Evolutionary conservation across 2,113 vertebrate species (phyloP).

Genomic region (Hippocampus mohnikei): DNA sequence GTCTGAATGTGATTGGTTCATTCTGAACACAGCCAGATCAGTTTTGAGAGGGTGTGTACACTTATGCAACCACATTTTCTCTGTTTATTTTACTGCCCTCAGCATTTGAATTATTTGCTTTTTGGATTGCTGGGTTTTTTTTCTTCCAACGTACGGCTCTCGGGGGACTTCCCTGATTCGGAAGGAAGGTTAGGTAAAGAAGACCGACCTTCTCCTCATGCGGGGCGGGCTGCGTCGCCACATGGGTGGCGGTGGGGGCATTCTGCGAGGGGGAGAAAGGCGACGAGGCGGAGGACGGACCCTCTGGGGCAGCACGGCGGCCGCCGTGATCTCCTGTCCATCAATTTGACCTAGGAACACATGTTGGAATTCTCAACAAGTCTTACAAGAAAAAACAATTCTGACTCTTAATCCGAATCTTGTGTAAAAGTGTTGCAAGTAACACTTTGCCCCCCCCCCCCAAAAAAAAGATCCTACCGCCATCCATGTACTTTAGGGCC

Average conservation of each 20-base stretch:
- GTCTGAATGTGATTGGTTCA: too few species aligned
- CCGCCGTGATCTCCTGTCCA: conserved; percentile 94
- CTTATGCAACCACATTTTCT: too few species aligned
- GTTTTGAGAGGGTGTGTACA: too few species aligned
- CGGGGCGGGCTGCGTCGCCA: conserved; percentile 94
- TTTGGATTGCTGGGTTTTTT: too few species aligned
- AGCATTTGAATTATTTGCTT: too few species aligned
- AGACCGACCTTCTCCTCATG: conserved; percentile 87
- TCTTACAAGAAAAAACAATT: too few species aligned
- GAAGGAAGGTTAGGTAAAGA: neutral
- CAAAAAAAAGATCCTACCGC: conserved; percentile 72
- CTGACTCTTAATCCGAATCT: too few species aligned
- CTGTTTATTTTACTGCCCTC: too few species aligned
- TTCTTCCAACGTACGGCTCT: too few species aligned
- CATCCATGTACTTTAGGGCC: conserved; percentile 96
- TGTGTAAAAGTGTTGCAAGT: too few species aligned
- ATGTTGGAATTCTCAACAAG: neutral
- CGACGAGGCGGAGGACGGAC: conserved; percentile 79
- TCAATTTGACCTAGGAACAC: conserved; percentile 86
- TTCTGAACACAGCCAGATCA: too few species aligned
- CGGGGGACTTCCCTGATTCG: neutral
- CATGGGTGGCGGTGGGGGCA: conserved; percentile 93
- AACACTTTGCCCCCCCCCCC: too few species aligned
- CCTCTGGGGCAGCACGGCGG: conserved; percentile 86
- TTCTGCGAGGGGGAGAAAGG: conserved; percentile 86